Conservation (phyloP, 2,797 vertebrate species). For the Necrosyrtes monachus region DNA sequence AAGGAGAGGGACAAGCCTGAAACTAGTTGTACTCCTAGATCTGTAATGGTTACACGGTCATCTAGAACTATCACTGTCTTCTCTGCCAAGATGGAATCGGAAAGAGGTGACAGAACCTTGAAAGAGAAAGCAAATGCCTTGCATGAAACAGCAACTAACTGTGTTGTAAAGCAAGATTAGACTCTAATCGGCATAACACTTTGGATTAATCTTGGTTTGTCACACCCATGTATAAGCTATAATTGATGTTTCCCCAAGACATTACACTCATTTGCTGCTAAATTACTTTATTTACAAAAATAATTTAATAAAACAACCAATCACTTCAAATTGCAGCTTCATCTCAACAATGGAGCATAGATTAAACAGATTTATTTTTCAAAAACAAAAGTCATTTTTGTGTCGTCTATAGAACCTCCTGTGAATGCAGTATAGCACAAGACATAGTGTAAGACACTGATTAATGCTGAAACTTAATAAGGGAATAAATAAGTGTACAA, state of each 20-base stretch:
- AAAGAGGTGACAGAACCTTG: slow-evolving; percentile 93
- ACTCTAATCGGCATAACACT: background rate
- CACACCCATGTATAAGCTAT: background rate
- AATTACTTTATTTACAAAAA: background rate
- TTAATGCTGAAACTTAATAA: background rate
- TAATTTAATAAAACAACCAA: background rate
- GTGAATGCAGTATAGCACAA: background rate
- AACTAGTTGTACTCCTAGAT: slow-evolving; percentile 90
- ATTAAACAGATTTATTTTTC: background rate
- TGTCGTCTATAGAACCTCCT: background rate
- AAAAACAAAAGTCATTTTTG: background rate
- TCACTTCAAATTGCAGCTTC: background rate
- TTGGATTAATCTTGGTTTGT: background rate
- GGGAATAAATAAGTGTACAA: background rate
- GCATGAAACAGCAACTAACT: background rate
- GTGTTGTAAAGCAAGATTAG: background rate
- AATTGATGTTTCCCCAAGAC: background rate
- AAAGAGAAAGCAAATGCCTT: background rate
- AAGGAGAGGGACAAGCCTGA: slow-evolving; percentile 85
- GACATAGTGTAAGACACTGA: background rate
- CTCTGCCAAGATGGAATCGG: slow-evolving; percentile 95
- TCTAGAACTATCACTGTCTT: slow-evolving; percentile 93
- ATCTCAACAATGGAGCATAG: background rate
- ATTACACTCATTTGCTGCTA: background rate
- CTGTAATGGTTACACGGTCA: slow-evolving; percentile 91